Evolutionary conservation across 2,888 invertebrate species (phyloP), one percentile per base, ranked within the genome.

Genomic region (Cryptophagus acutangulus): DNA sequence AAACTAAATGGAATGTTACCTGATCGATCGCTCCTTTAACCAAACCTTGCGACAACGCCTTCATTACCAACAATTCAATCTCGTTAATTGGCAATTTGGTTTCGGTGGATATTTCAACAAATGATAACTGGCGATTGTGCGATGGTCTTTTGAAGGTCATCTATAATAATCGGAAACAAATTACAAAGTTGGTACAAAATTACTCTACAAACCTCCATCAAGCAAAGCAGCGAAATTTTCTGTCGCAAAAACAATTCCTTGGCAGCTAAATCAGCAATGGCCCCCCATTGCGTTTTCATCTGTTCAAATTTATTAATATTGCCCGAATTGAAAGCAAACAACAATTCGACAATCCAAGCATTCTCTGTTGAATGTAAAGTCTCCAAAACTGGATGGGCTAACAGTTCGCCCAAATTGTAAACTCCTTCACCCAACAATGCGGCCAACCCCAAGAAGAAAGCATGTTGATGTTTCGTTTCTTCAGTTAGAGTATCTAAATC

Each of bases 51-150:
- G 96, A 91, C 16, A 99, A 69, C 0, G 97, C 97, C 71, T 94
- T 95, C 97, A 99, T 99, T 1, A 99, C 91, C 30, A 99, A 73
- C 46, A 94, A 75, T 65, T 99, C 99, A 13, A 99, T 92, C 65
- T 92, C 87, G 52, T 86, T 82, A 0, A 81, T 70, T 0, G 89
- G 88, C 41, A 96, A 73, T 50, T 86, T 78, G 2, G 95, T 90
- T 63, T 89, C 89, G 17, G 76, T 73, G 0, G 95, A 82, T 38
- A 99, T 95, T 66, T 96, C 95, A 1, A 78, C 75, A 71, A 99
- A 99, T 0, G 89, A 80, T 40, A 99, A 74, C 61, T 88, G 85
- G 40, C 87, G 74, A 54, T 90, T 82, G 35, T 89, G 89, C 0
- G 94, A 88, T 0, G 93, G 85, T 36, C 95, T 81, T 65, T 89